Base-by-base conservation (phyloP, 2,113 vertebrate species). In the Saccopteryx leptura region DNA sequence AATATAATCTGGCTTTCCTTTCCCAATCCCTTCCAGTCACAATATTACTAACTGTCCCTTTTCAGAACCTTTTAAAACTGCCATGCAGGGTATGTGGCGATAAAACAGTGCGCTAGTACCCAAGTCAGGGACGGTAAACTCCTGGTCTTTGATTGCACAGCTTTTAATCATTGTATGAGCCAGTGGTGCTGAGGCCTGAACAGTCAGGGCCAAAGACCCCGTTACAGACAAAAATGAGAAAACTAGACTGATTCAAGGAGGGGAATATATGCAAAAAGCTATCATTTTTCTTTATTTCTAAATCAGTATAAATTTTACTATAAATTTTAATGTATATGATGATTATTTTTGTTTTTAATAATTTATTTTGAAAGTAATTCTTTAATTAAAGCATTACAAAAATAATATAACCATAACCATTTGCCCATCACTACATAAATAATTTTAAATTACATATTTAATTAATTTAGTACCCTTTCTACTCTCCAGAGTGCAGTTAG, bases 281-380 rank as follows among this genome's bases (percentile, higher is more conserved):
- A n/a, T 50, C 66, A 31, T 39, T 60, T 58, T 79, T 75, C 68
- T 12, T 31, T 86, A 71, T 50, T 83, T 82, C 60, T 78, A 91
- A 52, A 48, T 82, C 2, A 65, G 46, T 65, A 24, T 0, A 58
- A 56, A 78, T 85, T 78, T 76, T 33, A 69, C 54, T 50, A 28
- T 50, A 69, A 69, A 84, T 78, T 82, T 90, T 87, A 80, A 80
- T 92, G 4, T 33, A 52, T 61, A 54, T 15, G 9, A 71, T 28
- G 80, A 15, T 71, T 56, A 12, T 60, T 31, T 88, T 88, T 9
- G 54, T 54, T 91, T 76, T 79, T 39, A 61, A 50, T 61, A 68
- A 78, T 56, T 72, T 74, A 68, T 63, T 66, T 76, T 88, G 12
- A 81, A 85, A 76, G 8, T 54, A 81, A 86, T 18, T 93, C 91